phyloP scores from a whole-genome alignment of 2,888 invertebrate genomes.

The Polydrusus tereticollis region DNA sequence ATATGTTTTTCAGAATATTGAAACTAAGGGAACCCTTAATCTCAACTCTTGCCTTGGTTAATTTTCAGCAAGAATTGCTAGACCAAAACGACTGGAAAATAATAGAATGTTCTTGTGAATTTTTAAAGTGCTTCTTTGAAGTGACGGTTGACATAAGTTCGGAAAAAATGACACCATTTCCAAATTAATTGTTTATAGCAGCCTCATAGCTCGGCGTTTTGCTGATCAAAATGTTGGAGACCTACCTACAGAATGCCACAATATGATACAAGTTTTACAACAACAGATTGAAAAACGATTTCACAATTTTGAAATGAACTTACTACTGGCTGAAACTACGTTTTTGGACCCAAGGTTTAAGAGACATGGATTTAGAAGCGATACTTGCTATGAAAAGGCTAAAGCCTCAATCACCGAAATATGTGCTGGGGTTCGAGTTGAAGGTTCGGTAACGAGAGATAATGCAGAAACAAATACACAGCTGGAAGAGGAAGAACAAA shows the following conservation, averaged over 20 bases:
- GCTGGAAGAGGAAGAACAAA: background rate
- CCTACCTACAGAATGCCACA: background rate
- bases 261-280: background rate
- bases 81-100: constrained; percentile 20
- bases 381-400: constrained; percentile 3
- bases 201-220: background rate
- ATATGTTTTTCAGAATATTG: constrained; percentile 34
- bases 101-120: background rate
- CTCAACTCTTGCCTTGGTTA: constrained; percentile 28
- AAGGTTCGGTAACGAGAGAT: background rate
- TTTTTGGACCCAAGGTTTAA: constrained; percentile 36
- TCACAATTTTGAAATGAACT: constrained; percentile 18
- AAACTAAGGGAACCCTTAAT: constrained; percentile 33
- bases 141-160: background rate
- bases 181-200: constrained; percentile 36
- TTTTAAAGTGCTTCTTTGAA: constrained; percentile 14
- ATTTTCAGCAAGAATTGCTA: background rate
- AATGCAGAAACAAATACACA: background rate
- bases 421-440: background rate
- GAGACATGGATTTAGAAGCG: constrained; percentile 16
- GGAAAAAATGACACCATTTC: constrained; percentile 14
- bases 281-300: constrained; percentile 1
- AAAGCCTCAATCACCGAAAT: constrained; percentile 14
- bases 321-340: constrained; percentile 5
- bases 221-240: background rate